Percentiles rank a stretch among this genome's conserved stretches.
phyloP scores from a whole-genome alignment of 2,797 vertebrate genomes.

The Loris lydekkerianus region DNA sequence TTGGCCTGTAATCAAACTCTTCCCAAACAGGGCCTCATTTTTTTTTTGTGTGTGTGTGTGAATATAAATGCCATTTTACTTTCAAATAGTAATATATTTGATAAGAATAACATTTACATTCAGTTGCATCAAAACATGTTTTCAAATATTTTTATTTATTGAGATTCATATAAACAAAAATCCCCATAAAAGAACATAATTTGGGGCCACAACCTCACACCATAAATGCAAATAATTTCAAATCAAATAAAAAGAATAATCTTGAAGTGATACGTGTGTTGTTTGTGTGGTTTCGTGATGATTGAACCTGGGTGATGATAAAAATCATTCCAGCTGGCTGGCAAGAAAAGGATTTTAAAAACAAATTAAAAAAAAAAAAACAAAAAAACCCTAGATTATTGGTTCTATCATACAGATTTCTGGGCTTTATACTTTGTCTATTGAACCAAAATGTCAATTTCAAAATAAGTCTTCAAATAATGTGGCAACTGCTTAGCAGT shows the following conservation, averaged over 20 bases:
- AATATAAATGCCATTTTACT: neutral
- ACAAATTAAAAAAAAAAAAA: neutral
- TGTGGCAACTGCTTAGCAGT: neutral
- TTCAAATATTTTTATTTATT: neutral
- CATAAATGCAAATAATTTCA: neutral
- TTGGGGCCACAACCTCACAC: neutral
- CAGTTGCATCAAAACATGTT: neutral
- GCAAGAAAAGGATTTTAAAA: neutral
- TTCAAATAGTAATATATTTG: neutral
- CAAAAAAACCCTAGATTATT: neutral
- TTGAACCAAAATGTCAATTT: conserved; percentile 11
- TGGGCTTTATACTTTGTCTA: neutral
- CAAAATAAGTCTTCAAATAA: neutral
- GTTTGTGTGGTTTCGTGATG: neutral
- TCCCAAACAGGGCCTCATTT: conserved; percentile 30
- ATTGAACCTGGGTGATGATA: neutral
- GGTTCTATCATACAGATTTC: neutral
- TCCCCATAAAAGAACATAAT: neutral
- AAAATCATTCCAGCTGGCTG: neutral
- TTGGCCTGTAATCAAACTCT: conserved; percentile 71
- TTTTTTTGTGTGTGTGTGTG: neutral
- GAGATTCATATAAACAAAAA: neutral
- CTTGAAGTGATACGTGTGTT: neutral
- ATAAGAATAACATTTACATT: neutral
- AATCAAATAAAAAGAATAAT: neutral